Base-by-base conservation (phyloP, 1,140 invertebrate genomes). In the Latrodectus geometricus region DNA sequence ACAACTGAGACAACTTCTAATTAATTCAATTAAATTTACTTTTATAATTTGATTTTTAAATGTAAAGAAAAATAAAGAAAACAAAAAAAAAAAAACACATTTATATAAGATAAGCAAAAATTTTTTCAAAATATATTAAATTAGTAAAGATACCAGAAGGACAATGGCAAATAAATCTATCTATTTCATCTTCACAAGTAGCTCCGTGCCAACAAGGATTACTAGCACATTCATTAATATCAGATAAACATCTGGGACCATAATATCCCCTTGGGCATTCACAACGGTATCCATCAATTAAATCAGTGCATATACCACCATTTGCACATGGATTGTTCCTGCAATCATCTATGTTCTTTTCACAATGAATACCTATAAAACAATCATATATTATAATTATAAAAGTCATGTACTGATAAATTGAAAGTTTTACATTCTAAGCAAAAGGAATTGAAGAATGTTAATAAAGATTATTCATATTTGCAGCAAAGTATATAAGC, bases 141-240 rank as follows among this genome's bases (percentile, higher is more conserved):
- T 15, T 21, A 74, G 48, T 23, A n/a, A n/a, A n/a, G n/a, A 61
- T 70, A 86, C 87, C 95, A 93, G 95, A 92, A 9, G 95, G 92
- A 91, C 97, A 98, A 88, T 95, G 94, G 91, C 97, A 98, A 91
- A 95, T 87, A 66, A 88, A 90, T n/a, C 88, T 23, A 73, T 88
- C 84, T 23, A 89, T 54, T 75, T 77, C 81, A 83, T 89, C 87
- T 48, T 76, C 96, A 90, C 97, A 98, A 9, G 94, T 94, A 0
- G 96, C 96, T 0, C 95, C 95, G 89, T 97, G 95, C 9, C 94
- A 92, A 89, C 96, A 98, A 66, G 89, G 89, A 91, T 97, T 96
- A 0, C 95, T 89, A 4, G 94, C 94, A 90, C 97, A 99, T 91
- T 99, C 97, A 91, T 98, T 95, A 3, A 98, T 95, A 91, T 99